Percentiles rank a stretch among this genome's conserved stretches.
Conservation (phyloP, 2,113 vertebrate species). For the Nyctibius bracteatus region DNA sequence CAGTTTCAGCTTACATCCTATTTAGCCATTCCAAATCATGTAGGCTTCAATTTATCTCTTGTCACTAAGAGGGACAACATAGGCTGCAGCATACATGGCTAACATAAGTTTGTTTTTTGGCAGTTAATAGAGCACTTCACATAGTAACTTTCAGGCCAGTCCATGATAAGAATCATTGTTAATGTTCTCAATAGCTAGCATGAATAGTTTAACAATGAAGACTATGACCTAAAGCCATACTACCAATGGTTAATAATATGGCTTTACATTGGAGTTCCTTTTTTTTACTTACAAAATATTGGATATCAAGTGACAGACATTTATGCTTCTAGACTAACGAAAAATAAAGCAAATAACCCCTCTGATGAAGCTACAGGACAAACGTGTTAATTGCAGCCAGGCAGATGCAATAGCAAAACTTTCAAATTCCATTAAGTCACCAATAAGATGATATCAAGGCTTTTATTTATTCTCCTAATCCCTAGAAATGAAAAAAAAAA, state of each 20-base stretch:
- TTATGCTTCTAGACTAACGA: not conserved
- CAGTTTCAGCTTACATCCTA: not conserved
- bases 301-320: not conserved
- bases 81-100: not conserved
- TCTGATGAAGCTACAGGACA: not conserved
- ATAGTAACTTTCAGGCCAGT: not conserved
- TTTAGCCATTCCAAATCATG: not conserved
- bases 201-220: not conserved
- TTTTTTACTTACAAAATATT: not conserved
- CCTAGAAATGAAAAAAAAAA: not conserved
- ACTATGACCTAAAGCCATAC: not conserved
- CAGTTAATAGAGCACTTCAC: not conserved
- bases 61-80: not conserved
- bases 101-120: accelerated
- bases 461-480: not conserved
- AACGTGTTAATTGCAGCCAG: not conserved
- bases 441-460: not conserved
- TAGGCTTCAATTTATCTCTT: not conserved
- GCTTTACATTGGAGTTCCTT: not conserved
- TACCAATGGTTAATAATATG: not conserved
- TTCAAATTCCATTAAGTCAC: not conserved
- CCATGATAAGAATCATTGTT: not conserved
- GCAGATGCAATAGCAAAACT: not conserved
- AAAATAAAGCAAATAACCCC: not conserved
- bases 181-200: not conserved